These are phyloP conservation scores for Tolmerus cingulatus DNA, from an alignment of 2,888 invertebrate species.

Conservation along the genomic window DNA sequence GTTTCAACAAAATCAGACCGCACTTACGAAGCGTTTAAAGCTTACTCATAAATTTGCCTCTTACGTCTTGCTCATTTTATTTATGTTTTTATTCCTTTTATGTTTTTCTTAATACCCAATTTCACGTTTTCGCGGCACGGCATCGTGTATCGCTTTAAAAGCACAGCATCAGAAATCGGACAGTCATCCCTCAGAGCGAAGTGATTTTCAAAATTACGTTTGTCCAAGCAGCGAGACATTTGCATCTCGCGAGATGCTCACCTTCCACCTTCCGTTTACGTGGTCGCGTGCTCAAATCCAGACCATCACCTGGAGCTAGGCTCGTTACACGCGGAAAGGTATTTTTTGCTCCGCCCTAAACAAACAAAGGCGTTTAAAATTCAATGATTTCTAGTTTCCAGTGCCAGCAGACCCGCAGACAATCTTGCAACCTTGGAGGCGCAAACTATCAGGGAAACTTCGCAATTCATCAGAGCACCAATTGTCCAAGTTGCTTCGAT, in stretches of 20 bases:
- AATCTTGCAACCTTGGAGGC: background rate
- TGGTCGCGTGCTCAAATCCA: slow-evolving; percentile 22
- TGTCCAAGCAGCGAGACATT: background rate
- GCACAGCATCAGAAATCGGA: background rate
- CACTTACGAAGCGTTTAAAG: background rate
- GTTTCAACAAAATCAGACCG: background rate
- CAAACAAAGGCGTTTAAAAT: slow-evolving; percentile 13
- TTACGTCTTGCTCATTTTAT: background rate
- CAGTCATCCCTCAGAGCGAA: background rate
- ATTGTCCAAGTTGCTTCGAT: slow-evolving; percentile 21
- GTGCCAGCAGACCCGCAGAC: background rate
- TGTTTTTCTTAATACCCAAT: background rate
- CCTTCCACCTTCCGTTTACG: background rate
- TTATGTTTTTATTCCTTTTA: background rate
- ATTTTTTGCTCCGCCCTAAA: background rate
- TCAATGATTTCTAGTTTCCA: background rate
- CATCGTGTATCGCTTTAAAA: background rate
- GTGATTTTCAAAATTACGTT: background rate
- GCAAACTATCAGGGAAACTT: slow-evolving; percentile 13
- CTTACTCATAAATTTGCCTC: background rate
- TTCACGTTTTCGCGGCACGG: background rate
- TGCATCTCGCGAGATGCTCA: background rate
- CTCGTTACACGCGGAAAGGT: background rate
- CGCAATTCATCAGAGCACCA: slow-evolving; percentile 25
- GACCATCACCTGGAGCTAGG: slow-evolving; percentile 7